Percentiles rank a stretch among this genome's conserved stretches.
phyloP scores from a whole-genome alignment of 2,113 vertebrate species.

The Polypterus senegalus region DNA sequence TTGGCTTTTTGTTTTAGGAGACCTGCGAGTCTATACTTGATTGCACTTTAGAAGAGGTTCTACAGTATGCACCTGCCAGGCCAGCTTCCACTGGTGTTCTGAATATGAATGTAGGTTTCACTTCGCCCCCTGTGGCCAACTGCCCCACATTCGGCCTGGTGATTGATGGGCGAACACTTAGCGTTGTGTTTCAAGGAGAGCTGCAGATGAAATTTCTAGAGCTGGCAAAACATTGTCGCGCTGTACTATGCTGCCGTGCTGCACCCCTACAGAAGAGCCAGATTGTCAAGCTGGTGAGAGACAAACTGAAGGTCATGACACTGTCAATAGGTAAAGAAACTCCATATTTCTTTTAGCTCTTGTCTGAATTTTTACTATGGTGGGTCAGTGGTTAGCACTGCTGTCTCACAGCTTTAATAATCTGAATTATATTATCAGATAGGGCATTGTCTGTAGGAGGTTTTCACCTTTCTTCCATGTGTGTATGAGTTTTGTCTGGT shows the following conservation, averaged over 20 bases:
- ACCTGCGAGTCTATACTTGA: constrained; percentile 67
- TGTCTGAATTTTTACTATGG: background rate
- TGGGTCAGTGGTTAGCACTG: too few species aligned
- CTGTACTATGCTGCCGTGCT: constrained; percentile 75
- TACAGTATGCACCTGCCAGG: constrained; percentile 26
- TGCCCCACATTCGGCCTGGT: constrained; percentile 56
- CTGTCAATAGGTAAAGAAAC: constrained; percentile 62
- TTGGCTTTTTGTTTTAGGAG: constrained; percentile 50
- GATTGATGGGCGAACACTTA: constrained; percentile 64
- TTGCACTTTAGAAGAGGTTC: constrained; percentile 67
- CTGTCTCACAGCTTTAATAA: too few species aligned
- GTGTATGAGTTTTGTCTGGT: too few species aligned
- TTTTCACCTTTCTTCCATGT: too few species aligned
- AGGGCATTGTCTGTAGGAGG: too few species aligned
- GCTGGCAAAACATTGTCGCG: constrained; percentile 50
- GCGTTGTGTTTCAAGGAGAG: constrained; percentile 51
- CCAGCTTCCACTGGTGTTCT: constrained; percentile 22
- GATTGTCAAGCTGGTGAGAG: constrained; percentile 66
- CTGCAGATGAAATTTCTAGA: constrained; percentile 66
- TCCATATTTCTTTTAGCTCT: background rate
- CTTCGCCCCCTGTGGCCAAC: constrained; percentile 8
- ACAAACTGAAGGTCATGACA: constrained; percentile 67
- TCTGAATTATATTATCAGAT: too few species aligned
- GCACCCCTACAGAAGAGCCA: constrained; percentile 79
- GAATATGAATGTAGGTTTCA: constrained; percentile 12